A percentile compares a stretch with the other conserved stretches of the same genome.
These are phyloP conservation scores for Danaus chrysippus DNA, from an alignment of 2,888 invertebrate genomes.

Conservation along the genomic window DNA sequence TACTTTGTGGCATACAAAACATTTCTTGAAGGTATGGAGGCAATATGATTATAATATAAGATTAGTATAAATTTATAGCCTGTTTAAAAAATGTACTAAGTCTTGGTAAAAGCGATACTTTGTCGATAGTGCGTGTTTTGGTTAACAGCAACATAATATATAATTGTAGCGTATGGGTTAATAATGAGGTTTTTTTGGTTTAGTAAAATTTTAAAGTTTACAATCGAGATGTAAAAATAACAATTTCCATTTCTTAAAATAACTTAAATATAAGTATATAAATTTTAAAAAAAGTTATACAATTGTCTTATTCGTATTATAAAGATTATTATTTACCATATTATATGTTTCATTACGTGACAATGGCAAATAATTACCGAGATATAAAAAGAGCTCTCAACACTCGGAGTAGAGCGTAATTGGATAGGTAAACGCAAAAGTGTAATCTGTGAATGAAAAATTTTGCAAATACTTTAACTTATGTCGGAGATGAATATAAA, in stretches of 20 bases:
- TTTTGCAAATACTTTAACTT: not conserved
- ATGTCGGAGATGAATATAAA: not conserved
- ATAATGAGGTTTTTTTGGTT: not conserved
- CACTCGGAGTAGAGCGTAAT: slow-evolving; percentile 16
- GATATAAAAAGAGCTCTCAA: slow-evolving; percentile 20
- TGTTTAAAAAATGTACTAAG: slow-evolving; percentile 7
- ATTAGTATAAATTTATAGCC: slow-evolving; percentile 11
- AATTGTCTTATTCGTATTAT: slow-evolving; percentile 4
- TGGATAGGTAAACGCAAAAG: slow-evolving; percentile 25
- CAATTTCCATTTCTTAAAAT: no score
- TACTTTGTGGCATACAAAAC: slow-evolving; percentile 5
- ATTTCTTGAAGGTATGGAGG: no score
- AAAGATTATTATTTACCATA: slow-evolving; percentile 1
- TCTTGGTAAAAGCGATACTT: not conserved
- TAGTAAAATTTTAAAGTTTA: not conserved
- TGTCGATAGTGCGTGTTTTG: slow-evolving; percentile 18
- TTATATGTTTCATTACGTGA: slow-evolving; percentile 23
- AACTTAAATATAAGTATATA: no score
- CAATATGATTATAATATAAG: no score
- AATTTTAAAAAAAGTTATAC: not conserved
- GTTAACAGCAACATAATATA: slow-evolving; percentile 21
- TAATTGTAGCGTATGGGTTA: slow-evolving; percentile 11
- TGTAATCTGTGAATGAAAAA: slow-evolving; percentile 18
- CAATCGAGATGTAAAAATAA: not conserved
- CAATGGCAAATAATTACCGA: slow-evolving; percentile 27